phyloP scores from a whole-genome alignment of 1,140 invertebrate species.

The Protaetia brevitarsis region DNA sequence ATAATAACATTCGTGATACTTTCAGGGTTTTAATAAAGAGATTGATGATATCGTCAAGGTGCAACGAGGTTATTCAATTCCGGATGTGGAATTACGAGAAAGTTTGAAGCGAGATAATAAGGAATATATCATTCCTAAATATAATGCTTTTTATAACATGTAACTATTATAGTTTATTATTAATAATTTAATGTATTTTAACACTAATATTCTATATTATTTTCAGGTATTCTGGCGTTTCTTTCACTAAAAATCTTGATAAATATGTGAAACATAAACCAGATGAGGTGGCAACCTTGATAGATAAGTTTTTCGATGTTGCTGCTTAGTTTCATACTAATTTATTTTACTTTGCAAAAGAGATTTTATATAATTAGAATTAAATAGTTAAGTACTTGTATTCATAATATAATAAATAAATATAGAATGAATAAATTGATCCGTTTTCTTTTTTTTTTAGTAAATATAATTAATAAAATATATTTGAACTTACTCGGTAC shows the following conservation, averaged over 20 bases:
- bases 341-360: not conserved
- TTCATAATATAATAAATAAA: no score
- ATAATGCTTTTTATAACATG: slow-evolving; percentile 74
- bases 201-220: slow-evolving; percentile 43
- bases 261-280: slow-evolving; percentile 94
- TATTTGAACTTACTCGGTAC: no score
- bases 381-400: no score
- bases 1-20: slow-evolving; percentile 32
- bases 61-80: slow-evolving; percentile 90
- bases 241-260: slow-evolving; percentile 89
- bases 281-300: slow-evolving; percentile 71
- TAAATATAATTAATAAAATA: no score
- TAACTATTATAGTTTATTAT: slow-evolving; percentile 50
- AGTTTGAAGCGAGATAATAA: slow-evolving; percentile 81
- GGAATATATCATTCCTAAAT: slow-evolving; percentile 80
- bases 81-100: slow-evolving; percentile 83
- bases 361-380: not conserved
- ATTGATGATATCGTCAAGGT: slow-evolving; percentile 83
- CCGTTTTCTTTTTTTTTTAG: no score
- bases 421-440: no score
- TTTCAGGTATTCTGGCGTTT: slow-evolving; percentile 62
- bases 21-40: slow-evolving; percentile 89
- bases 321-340: slow-evolving; percentile 53
- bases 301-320: slow-evolving; percentile 86
- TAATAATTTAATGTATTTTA: no score